These are phyloP conservation scores for Styela clava DNA, from an alignment of 23 tunicate genomes.

Conservation along the genomic window DNA sequence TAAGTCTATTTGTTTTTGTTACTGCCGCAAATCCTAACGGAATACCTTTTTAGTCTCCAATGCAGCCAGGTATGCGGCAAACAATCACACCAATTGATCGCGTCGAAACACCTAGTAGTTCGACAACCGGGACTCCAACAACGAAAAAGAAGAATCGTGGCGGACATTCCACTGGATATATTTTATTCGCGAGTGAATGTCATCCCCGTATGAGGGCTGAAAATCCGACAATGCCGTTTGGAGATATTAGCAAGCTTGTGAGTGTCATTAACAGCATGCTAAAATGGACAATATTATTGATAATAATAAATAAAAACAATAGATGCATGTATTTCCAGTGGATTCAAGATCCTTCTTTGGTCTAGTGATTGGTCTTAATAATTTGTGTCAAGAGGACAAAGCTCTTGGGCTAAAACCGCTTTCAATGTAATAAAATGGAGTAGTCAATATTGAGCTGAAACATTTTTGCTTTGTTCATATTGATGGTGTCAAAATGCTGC, in stretches of 20 bases:
- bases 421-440: too few relatives aligned
- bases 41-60: conserved; percentile 19
- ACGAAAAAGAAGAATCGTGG: conserved; percentile 64
- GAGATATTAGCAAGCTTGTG: conserved; percentile 91
- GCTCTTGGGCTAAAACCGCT: too few relatives aligned
- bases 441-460: too few relatives aligned
- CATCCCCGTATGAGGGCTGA: conserved; percentile 86
- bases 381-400: too few relatives aligned
- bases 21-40: too few relatives aligned
- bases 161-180: conserved; percentile 96
- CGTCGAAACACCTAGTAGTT: conserved; percentile 6
- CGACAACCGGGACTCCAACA: conserved; percentile 47
- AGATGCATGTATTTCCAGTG: too few relatives aligned
- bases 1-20: too few relatives aligned
- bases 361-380: too few relatives aligned
- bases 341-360: too few relatives aligned
- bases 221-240: conserved; percentile 84
- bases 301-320: too few relatives aligned
- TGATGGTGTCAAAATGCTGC: too few relatives aligned
- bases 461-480: too few relatives aligned
- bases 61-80: conserved; percentile 16
- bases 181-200: conserved; percentile 80
- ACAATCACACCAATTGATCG: conserved; percentile 12
- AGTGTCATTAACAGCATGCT: conserved; percentile 12
- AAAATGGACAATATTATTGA: background rate